Conservation (phyloP, 2,888 invertebrate species). For the Sepiola atlantica region DNA sequence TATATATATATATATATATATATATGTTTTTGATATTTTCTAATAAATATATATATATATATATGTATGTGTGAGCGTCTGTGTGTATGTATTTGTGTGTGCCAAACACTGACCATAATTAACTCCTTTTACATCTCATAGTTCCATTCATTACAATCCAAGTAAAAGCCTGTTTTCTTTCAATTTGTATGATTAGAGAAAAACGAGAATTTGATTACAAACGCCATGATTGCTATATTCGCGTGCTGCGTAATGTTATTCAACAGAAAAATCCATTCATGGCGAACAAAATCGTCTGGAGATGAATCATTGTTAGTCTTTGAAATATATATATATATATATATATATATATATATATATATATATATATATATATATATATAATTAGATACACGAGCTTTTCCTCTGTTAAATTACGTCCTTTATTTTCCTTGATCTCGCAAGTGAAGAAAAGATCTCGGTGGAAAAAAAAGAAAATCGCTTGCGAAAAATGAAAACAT, state of each 20-base stretch:
- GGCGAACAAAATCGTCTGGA: background rate
- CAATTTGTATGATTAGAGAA: background rate
- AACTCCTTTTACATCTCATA: background rate
- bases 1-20: no score
- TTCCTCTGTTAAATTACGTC: background rate
- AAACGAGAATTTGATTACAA: background rate
- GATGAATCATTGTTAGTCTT: background rate
- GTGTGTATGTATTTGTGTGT: no score
- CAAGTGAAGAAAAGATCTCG: no score
- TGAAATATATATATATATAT: background rate
- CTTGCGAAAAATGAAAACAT: background rate
- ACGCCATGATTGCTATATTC: background rate
- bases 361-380: background rate
- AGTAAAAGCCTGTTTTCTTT: background rate
- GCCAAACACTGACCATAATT: background rate
- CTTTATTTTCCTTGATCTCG: background rate
- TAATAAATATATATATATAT: no score
- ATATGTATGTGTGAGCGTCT: no score
- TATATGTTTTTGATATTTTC: no score
- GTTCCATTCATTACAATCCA: background rate
- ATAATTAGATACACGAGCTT: slow-evolving; percentile 32
- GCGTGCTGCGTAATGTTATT: background rate
- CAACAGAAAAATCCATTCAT: background rate
- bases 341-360: background rate
- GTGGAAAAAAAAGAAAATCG: background rate